A percentile compares a stretch with the other conserved stretches of the same genome.
Evolutionary conservation across 2,888 invertebrate genomes (phyloP).

Genomic region (Coecobrya sp.): DNA sequence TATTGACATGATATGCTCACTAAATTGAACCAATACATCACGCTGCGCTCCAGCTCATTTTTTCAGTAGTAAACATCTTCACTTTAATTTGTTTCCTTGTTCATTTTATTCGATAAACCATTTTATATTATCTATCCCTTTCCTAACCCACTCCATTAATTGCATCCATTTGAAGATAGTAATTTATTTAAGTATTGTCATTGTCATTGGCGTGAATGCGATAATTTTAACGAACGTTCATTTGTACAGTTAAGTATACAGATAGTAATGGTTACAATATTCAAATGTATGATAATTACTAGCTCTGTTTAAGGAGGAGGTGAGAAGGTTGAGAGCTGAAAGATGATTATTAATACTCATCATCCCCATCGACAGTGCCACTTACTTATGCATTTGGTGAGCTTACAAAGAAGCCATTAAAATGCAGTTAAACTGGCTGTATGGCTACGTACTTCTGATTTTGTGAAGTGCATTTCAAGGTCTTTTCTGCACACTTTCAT

Average conservation of each 20-base stretch:
- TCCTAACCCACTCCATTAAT: not conserved
- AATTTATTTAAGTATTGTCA: too few relatives aligned
- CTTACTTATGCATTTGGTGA: not conserved
- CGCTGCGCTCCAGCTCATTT: not conserved
- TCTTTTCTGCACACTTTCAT: conserved; percentile 1
- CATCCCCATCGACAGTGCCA: not conserved
- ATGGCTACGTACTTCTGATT: not conserved
- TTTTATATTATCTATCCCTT: not conserved
- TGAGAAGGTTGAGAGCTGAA: not conserved
- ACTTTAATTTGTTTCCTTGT: not conserved
- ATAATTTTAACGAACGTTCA: too few relatives aligned
- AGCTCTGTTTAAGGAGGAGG: not conserved
- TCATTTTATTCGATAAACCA: not conserved
- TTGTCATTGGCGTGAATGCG: too few relatives aligned
- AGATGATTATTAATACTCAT: not conserved
- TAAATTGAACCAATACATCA: not conserved
- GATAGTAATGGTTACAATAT: too few relatives aligned
- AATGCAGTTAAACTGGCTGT: conserved; percentile 2
- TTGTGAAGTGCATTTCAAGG: conserved; percentile 24
- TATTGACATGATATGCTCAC: not conserved
- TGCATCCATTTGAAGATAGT: too few relatives aligned
- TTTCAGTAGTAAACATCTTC: not conserved
- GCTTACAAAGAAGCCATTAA: not conserved
- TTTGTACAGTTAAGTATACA: too few relatives aligned
- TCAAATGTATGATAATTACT: not conserved